Evolutionary conservation across 64 coral and sea anemone genomes (phyloP), one percentile per base, ranked within the genome.

Genomic region (Stylophora pistillata): DNA sequence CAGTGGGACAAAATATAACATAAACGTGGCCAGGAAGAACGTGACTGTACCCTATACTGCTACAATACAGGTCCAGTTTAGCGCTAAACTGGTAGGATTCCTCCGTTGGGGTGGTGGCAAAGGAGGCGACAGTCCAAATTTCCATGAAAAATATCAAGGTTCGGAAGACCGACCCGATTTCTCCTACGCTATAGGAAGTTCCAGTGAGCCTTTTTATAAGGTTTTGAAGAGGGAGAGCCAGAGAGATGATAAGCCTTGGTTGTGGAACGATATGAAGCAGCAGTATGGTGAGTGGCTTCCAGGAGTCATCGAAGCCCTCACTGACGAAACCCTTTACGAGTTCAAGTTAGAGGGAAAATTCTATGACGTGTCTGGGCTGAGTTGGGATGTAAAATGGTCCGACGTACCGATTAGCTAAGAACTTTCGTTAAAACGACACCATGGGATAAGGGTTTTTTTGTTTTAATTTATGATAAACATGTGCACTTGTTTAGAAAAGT

Each of bases 81-180:
- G 88, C 9, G 88, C 93, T 23, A 76, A 85, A 62, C 64, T 94
- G 13, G 93, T 90, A 37, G 93, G 93, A 15, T 94, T 94, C 52
- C 81, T 94, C 20, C 74, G 73, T 5, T 90, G 88, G 87, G 93
- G 93, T 56, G 93, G 88, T 31, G 93, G 88, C 54, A 66, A 94
- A 73, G 92, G 92, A 23, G 61, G 11, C 10, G 20, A 4, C 10
- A 61, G 41, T 25, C 74, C 92, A 33, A 94, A 90, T 30, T 90
- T 64, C 53, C 93, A 94, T 54, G 73, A 78, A 31, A 81, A 14
- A 11, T 47, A 28, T 9, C 27, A 55, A 74, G 79, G 79, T 9
- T 83, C 78, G 1, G 55, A 52, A 0, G 32, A 34, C 16, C 74
- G 80, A 26, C 89, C 89, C 3, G 57, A 69, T 10, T 63, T 91